Evolutionary conservation across 2,888 invertebrate species (phyloP).

Genomic region (Drosophila incognita): DNA sequence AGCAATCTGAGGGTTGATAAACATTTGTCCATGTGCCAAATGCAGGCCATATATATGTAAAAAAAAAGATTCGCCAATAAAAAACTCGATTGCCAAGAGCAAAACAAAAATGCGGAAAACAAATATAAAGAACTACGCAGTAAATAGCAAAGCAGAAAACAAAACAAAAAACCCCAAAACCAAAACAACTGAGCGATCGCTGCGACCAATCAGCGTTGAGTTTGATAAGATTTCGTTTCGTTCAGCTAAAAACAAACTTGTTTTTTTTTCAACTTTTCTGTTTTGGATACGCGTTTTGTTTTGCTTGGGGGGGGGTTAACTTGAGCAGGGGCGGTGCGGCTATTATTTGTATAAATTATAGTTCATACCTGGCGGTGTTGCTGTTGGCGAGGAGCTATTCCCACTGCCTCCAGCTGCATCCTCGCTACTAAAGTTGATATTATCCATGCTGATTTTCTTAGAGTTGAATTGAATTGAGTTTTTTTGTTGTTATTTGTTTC

Average conservation of each 20-base stretch:
- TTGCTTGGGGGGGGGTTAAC: background rate
- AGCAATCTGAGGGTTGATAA: constrained; percentile 39
- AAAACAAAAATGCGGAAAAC: constrained; percentile 58
- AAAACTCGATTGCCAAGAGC: constrained; percentile 65
- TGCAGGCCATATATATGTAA: constrained; percentile 1
- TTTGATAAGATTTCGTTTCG: constrained; percentile 71
- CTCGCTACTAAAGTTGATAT: constrained; percentile 17
- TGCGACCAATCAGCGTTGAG: constrained; percentile 66
- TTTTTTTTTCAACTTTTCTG: constrained; percentile 30
- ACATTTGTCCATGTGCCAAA: constrained; percentile 5
- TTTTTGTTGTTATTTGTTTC: background rate
- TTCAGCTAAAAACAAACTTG: constrained; percentile 1
- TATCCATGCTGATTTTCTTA: constrained; percentile 47
- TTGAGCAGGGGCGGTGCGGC: background rate
- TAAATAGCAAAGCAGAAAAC: constrained; percentile 51
- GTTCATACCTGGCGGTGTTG: constrained; percentile 30
- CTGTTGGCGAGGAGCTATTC: constrained; percentile 14
- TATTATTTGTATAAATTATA: background rate
- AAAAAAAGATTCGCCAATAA: constrained; percentile 66
- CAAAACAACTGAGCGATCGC: constrained; percentile 48
- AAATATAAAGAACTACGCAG: constrained; percentile 70
- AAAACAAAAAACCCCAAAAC: constrained; percentile 24
- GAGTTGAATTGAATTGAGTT: constrained; percentile 16
- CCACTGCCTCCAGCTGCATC: constrained; percentile 18
- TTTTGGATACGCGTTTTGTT: constrained; percentile 29